A percentile compares a stretch with the other conserved stretches of the same genome.
These are phyloP conservation scores for Ormyrus labotus DNA, from an alignment of 2,888 invertebrate genomes.

Conservation along the genomic window DNA sequence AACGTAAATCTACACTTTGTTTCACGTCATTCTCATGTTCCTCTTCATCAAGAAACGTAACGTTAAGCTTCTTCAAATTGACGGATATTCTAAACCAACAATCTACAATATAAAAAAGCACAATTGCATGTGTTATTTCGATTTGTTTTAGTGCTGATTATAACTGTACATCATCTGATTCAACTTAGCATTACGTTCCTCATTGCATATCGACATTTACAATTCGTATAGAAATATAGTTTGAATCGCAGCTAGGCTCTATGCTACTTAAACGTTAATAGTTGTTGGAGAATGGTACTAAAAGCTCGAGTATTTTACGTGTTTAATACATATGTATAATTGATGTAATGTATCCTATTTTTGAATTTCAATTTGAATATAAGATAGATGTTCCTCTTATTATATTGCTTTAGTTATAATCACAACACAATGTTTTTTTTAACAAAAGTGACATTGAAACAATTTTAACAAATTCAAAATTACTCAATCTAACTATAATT, in stretches of 20 bases:
- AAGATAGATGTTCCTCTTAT: neutral
- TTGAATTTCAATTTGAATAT: neutral
- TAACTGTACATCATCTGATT: no score
- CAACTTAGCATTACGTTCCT: neutral
- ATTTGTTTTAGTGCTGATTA: no score
- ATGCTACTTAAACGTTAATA: constrained; percentile 29
- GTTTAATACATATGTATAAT: constrained; percentile 11
- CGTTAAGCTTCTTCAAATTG: no score
- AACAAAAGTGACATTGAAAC: neutral
- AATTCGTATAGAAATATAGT: constrained; percentile 46
- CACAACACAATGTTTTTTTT: neutral
- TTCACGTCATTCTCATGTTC: neutral
- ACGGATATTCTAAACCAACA: no score
- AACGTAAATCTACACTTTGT: constrained; percentile 14
- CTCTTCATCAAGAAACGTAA: no score
- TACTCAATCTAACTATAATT: neutral
- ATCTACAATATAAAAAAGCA: no score
- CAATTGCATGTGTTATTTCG: no score
- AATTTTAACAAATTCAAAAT: neutral
- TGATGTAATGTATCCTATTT: constrained; percentile 16
- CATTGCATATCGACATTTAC: constrained; percentile 19
- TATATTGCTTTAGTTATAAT: neutral
- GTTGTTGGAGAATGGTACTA: constrained; percentile 32
- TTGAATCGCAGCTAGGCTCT: constrained; percentile 30
- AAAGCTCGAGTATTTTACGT: constrained; percentile 29